Base-by-base conservation (phyloP, 2,797 vertebrate genomes). In the Echiichthys vipera region DNA sequence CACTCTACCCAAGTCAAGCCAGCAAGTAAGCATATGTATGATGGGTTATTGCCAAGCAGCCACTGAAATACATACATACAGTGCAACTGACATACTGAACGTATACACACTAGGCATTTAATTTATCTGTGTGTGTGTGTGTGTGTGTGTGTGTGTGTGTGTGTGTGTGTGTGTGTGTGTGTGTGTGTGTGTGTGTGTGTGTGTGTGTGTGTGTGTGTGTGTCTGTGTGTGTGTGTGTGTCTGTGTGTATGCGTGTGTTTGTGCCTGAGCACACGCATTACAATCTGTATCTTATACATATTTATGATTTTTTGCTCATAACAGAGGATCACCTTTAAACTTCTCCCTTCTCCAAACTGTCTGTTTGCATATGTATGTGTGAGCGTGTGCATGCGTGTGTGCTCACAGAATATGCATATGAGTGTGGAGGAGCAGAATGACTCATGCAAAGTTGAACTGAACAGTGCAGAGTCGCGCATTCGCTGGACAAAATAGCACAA, bases 11-110 rank as follows among this genome's bases (percentile, higher is more conserved):
- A 13, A 78, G 77, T 58, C 66, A 69, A 67, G 66, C 70, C 54
- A 30, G 85, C 90, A 92, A 92, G 92, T 90, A 91, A 91, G 90
- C 89, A 90, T 93, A 91, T 32, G 90, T 88, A 94, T 94, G 91
- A 92, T 92, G 92, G 92, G 92, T 69, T 85, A 65, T 70, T 54
- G 74, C 76, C 62, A 36, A 53, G 70, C 53, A 70, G 75, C 61
- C 32, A 32, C 71, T 67, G 11, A 71, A 59, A 81, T 49, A 68
- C 46, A 66, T 53, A 55, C 27, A 73, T 64, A 30, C 34, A 65
- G 20, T 25, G 12, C n/a, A n/a, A 39, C 69, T 36, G 43, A 76
- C 66, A 66, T 54, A 70, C 67, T n/a, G n/a, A n/a, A n/a, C n/a
- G n/a, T n/a, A 67, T 45, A 47, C 30, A 50, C 27, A 56, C 29